Percentiles rank a stretch among this genome's conserved stretches.
These are phyloP conservation scores for Notothenia rossii DNA, from an alignment of 2,113 vertebrate species.

Conservation along the genomic window DNA sequence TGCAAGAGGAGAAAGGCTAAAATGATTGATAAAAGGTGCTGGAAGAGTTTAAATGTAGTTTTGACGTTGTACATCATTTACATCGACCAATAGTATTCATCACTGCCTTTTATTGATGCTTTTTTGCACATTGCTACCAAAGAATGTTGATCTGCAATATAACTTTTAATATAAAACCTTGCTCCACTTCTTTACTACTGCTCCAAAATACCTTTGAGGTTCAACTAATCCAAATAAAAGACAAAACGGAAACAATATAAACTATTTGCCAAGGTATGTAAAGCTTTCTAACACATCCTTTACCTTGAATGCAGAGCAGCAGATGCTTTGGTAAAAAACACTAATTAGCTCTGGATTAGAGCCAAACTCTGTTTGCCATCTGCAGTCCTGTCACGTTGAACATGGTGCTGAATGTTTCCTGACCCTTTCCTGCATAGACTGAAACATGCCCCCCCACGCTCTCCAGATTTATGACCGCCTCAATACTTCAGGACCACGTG, in stretches of 20 bases:
- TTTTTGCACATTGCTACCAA: not conserved
- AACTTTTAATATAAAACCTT: not conserved
- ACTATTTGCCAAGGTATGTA: not conserved
- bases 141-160: not conserved
- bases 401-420: slow-evolving; percentile 63
- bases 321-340: slow-evolving; percentile 33
- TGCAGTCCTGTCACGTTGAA: slow-evolving; percentile 61
- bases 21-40: too few relatives aligned
- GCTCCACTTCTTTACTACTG: not conserved
- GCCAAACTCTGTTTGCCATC: slow-evolving; percentile 58
- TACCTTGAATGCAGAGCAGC: slow-evolving; percentile 28
- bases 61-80: not conserved
- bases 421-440: slow-evolving; percentile 57
- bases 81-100: not conserved
- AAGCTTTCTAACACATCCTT: not conserved
- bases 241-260: not conserved
- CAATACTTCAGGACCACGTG: slow-evolving; percentile 34
- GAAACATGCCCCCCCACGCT: slow-evolving; percentile 58
- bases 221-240: not conserved
- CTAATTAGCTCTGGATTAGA: slow-evolving; percentile 58
- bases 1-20: not conserved
- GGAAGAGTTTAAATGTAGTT: not conserved
- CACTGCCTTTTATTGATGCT: not conserved
- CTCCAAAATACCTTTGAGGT: not conserved
- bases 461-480: slow-evolving; percentile 70